Evolutionary conservation across 1,140 invertebrate species (phyloP), one percentile per base, ranked within the genome.

Genomic region (Probaryconus sp.): DNA sequence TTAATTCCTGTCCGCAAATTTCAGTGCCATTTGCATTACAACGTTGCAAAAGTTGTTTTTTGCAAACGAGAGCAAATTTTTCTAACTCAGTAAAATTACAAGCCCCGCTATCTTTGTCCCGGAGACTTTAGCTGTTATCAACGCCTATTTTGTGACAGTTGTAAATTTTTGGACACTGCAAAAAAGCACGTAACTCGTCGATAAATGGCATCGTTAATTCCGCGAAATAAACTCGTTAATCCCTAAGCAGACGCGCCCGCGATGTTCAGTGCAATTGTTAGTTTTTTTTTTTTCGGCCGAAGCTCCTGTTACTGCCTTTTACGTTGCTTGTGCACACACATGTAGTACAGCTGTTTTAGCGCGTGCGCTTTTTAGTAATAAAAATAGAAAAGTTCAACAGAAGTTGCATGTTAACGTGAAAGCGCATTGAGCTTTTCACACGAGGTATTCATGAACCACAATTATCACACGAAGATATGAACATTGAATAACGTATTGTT

Each of bases 181-280:
- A 53, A 55, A 65, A 58, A 47, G 13, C 38, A 16, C 24, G 2
- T 24, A 20, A 10, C n/a, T 42, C 42, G 38, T 51, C 55, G 35
- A 67, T 61, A 48, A 73, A 61, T 31, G 55, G 40, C 18, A 28
- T 16, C 10, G 61, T 74, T 74, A 68, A 74, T 63, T 68, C 43
- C 24, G 30, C 70, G 50, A 45, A 67, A 74, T 67, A 63, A 68
- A 74, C 70, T 68, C 40, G 70, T 74, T 68, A 74, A 74, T 74
- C 63, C 55, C 35, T 65, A 74, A 56, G 55, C 68, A 64, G 68
- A 30, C 60, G 56, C 26, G 50, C 33, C 18, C 28, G 58, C 35
- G 63, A 26, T 56, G 20, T 21, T 43, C 10, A 16, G 20, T 26
- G 48, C 61, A 47, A 74, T 67, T 67, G 63, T 63, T n/a, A n/a